Conservation (phyloP, 2,888 invertebrate genomes). For the Scaptodrosophila latifasciaeformis region DNA sequence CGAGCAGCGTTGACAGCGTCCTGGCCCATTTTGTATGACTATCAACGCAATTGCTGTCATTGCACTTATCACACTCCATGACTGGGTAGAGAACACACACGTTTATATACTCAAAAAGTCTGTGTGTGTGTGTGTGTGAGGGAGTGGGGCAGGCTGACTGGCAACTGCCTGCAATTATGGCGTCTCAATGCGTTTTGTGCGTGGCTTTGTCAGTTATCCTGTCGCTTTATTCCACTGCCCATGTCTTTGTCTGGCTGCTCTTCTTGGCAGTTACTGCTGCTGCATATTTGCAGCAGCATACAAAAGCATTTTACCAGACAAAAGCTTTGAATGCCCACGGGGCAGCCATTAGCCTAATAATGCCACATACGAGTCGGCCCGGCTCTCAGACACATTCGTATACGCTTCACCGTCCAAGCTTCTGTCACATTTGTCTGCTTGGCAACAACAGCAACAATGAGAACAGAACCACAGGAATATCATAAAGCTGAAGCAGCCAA, state of each 20-base stretch:
- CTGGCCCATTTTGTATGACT: constrained; percentile 46
- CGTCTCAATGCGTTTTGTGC: constrained; percentile 57
- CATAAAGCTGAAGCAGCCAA: constrained; percentile 24
- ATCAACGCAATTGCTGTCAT: constrained; percentile 61
- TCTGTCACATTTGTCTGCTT: constrained; percentile 38
- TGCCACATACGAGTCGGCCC: constrained; percentile 36
- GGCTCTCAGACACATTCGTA: constrained; percentile 7
- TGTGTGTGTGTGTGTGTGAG: constrained; percentile 12
- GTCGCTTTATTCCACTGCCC: not conserved
- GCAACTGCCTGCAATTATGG: constrained; percentile 65
- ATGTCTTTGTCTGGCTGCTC: not conserved
- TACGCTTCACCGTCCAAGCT: constrained; percentile 7
- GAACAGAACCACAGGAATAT: no score
- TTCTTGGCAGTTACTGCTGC: constrained; percentile 16
- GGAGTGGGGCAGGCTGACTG: not conserved
- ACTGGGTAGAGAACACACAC: not conserved
- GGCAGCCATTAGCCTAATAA: constrained; percentile 66
- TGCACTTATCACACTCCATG: constrained; percentile 60
- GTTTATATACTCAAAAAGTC: not conserved
- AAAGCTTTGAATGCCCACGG: constrained; percentile 61
- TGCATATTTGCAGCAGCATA: constrained; percentile 49
- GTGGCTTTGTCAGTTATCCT: constrained; percentile 60
- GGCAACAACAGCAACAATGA: constrained; percentile 17
- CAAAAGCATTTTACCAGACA: constrained; percentile 51
- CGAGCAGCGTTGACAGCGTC: not conserved